Base-by-base conservation (phyloP, 2,113 vertebrate genomes). In the Microcebus griseorufus region DNA sequence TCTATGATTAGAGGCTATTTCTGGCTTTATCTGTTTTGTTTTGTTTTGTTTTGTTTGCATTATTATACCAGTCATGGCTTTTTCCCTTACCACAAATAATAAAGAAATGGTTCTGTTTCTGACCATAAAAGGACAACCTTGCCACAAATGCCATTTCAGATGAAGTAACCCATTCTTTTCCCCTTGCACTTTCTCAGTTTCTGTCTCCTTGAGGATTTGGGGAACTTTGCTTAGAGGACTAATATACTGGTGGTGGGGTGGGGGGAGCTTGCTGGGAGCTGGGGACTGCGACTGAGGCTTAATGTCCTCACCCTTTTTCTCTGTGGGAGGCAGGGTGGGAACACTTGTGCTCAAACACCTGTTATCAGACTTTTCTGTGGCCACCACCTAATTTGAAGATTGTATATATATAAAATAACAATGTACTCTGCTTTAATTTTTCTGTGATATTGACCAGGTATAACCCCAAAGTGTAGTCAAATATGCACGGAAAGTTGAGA, bases 21-120 rank as follows among this genome's bases (percentile, higher is more conserved):
- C 32, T 76, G 79, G 11, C 62, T 80, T 83, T 72, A 27, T 73
- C 53, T 75, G 22, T 70, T n/a, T 75, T 75, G 29, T 73, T n/a
- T 75, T 9, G 58, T 60, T 60, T 62, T 62, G 60, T 64, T 22
- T 70, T 90, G 65, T 90, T 83, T 94, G 73, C 16, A 3, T 97
- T 73, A 58, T 85, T 94, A 45, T 37, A 73, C 32, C 22, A 55
- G 79, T 80, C 7, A 10, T 48, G 8, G 17, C 25, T 92, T 87
- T 95, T 58, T 81, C 42, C 25, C 67, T 88, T 42, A 78, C 48
- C 39, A 4, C 29, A 73, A 72, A 64, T 62, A 76, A 58, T 72
- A 72, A 90, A 91, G n/a, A 93, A 67, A 85, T 93, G 53, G 67
- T 62, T 73, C 48, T 72, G 12, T 86, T 97, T 96, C 78, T 96